Evolutionary conservation across 2,113 vertebrate genomes (phyloP).

Genomic region (Lycaon pictus): DNA sequence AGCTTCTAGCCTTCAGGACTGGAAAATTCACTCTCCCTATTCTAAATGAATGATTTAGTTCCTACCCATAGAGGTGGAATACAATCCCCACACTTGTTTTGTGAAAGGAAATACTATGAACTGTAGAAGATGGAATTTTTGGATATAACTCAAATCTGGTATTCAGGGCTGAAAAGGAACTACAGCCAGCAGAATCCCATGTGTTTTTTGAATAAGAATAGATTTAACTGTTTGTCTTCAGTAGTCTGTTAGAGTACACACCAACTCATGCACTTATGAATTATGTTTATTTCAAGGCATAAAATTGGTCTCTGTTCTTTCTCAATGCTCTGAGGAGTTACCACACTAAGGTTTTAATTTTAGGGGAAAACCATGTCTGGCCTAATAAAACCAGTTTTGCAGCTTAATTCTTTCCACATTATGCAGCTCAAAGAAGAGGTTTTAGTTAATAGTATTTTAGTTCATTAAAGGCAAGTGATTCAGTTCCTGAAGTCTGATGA

Average conservation of each 20-base stretch:
- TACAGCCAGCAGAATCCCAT: not conserved
- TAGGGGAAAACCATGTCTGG: slow-evolving; percentile 61
- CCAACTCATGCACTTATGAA: slow-evolving; percentile 68
- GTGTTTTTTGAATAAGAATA: slow-evolving; percentile 21
- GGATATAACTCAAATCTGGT: slow-evolving; percentile 44
- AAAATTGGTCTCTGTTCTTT: slow-evolving; percentile 51
- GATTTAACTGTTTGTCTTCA: slow-evolving; percentile 50
- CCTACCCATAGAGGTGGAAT: slow-evolving; percentile 11
- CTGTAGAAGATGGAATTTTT: slow-evolving; percentile 56
- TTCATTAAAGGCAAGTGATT: slow-evolving; percentile 25
- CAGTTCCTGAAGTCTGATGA: slow-evolving; percentile 19
- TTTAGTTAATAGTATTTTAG: slow-evolving; percentile 57
- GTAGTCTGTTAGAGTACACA: slow-evolving; percentile 40
- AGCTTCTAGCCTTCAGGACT: not conserved
- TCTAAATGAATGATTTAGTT: slow-evolving; percentile 50
- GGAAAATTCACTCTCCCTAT: slow-evolving; percentile 36
- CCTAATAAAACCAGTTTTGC: slow-evolving; percentile 4
- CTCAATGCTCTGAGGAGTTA: slow-evolving; percentile 65
- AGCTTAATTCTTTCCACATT: slow-evolving; percentile 56
- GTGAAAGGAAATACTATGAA: slow-evolving; percentile 40
- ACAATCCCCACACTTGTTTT: not conserved
- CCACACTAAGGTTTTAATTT: slow-evolving; percentile 78
- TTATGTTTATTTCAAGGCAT: slow-evolving; percentile 73
- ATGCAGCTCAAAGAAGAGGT: not conserved
- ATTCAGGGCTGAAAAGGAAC: slow-evolving; percentile 61